Base-by-base conservation (phyloP, 2,113 vertebrate species). In the Illadopsis cleaveri region DNA sequence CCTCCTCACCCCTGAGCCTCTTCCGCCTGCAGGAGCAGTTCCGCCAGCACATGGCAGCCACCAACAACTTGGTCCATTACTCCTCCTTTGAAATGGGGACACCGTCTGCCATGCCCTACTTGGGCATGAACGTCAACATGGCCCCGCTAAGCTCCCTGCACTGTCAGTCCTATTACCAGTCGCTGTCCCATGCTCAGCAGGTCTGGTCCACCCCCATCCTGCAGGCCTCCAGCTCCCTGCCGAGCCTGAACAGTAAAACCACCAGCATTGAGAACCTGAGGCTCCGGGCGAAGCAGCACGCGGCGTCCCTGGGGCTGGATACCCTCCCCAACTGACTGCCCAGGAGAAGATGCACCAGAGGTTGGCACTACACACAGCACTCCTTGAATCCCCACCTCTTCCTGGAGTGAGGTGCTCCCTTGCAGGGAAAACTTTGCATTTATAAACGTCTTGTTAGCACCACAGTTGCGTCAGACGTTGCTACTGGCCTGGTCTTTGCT, bases 21-120 rank as follows among this genome's bases (percentile, higher is more conserved):
- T 99, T 99, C 97, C 99, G 99, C 27, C 98, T 99, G 78, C 99
- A 99, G 98, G 99, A 99, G 98, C 99, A 99, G 96, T 99, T 99
- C 95, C 99, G 99, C 47, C 99, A 99, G 97, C 99, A 99, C 98
- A 99, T 99, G 99, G 99, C 99, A 0, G 99, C 99, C 98, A 99
- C 99, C 97, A 99, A 99, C 98, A 99, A 99, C 98, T 95, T 99
- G 97, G 99, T 99, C 88, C 99, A 99, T 96, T 99, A 99, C 97
- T 99, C 99, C 0, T 98, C 99, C 89, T 99, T 99, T 2, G 99
- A 99, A 97, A 99, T 99, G 98, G 98, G 98, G 95, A 97, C 98
- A 24, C 98, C 99, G 0, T 98, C 99, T 3, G 98, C 99, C 4
- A 97, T 99, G 98, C 99, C 99, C 77, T 99, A 99, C 97, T 97